These are phyloP conservation scores for Brachypterus glaber DNA, from an alignment of 2,888 invertebrate species.

Conservation along the genomic window DNA sequence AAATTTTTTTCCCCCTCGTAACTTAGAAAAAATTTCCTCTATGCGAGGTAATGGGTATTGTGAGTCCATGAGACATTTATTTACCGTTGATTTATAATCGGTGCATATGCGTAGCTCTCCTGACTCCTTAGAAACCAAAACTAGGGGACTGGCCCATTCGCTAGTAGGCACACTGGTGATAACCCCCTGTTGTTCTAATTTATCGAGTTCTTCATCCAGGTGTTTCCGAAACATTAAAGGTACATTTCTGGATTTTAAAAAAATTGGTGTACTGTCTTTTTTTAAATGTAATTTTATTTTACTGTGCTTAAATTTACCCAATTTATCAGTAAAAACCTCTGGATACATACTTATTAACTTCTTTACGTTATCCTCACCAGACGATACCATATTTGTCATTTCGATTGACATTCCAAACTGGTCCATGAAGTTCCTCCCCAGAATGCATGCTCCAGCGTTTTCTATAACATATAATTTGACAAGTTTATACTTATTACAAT, in stretches of 20 bases:
- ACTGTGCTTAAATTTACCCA: background rate
- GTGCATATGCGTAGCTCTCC: slow-evolving; percentile 1
- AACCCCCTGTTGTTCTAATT: background rate
- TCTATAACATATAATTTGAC: background rate
- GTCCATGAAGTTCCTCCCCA: background rate
- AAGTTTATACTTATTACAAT: background rate
- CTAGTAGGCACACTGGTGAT: background rate
- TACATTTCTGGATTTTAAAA: background rate
- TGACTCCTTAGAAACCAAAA: slow-evolving; percentile 1
- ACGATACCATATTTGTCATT: background rate
- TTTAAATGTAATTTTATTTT: background rate
- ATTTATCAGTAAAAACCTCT: slow-evolving; percentile 2
- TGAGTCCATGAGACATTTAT: background rate
- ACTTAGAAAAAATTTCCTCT: slow-evolving; percentile 5
- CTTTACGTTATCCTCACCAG: background rate
- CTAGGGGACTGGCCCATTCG: background rate
- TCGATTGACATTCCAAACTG: no score
- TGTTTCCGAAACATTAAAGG: background rate
- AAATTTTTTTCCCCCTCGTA: slow-evolving; percentile 4
- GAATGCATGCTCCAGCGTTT: background rate
- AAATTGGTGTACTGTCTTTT: background rate
- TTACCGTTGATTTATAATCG: slow-evolving; percentile 4
- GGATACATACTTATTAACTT: background rate
- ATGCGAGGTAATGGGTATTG: slow-evolving; percentile 5
- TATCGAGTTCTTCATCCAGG: background rate